A percentile compares a stretch with the other conserved stretches of the same genome.
These are phyloP conservation scores for Tetraodon nigroviridis DNA, from an alignment of 2,113 vertebrate species.

Conservation along the genomic window DNA sequence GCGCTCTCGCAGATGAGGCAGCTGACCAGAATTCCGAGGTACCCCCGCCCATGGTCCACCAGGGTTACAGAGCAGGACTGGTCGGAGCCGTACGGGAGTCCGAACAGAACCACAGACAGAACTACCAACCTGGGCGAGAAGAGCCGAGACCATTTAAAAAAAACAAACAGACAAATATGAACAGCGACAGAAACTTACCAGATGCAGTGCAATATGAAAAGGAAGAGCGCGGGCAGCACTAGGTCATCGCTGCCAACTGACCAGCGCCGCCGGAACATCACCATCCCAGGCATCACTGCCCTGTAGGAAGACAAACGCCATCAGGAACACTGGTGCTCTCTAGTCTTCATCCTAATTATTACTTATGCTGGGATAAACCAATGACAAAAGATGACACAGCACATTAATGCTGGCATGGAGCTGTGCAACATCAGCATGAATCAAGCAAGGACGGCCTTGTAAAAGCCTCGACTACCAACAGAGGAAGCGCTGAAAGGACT, in stretches of 20 bases:
- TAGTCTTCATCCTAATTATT: not conserved
- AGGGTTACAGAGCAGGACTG: slow-evolving; percentile 93
- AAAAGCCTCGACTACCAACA: slow-evolving; percentile 5
- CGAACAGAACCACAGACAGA: slow-evolving; percentile 96
- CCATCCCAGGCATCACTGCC: slow-evolving; percentile 92
- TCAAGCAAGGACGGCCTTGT: not conserved
- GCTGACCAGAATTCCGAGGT: slow-evolving; percentile 96
- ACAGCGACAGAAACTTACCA: slow-evolving; percentile 75
- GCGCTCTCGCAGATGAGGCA: slow-evolving; percentile 97
- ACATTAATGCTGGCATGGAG: slow-evolving; percentile 1
- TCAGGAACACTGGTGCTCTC: slow-evolving; percentile 11
- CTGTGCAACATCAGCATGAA: slow-evolving; percentile 1
- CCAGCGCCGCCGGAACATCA: slow-evolving; percentile 99
- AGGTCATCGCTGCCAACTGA: slow-evolving; percentile 99
- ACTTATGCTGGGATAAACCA: not conserved
- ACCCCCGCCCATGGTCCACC: slow-evolving; percentile 96
- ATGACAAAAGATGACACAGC: not conserved
- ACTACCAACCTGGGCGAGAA: slow-evolving; percentile 86
- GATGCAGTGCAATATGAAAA: slow-evolving; percentile 94
- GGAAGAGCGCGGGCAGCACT: slow-evolving; percentile 95
- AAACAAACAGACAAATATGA: not conserved
- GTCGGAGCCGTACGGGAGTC: slow-evolving; percentile 87
- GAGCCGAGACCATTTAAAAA: not conserved
- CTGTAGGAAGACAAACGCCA: slow-evolving; percentile 43
- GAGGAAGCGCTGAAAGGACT: slow-evolving; percentile 10